These are phyloP conservation scores for Pyrocephalus nanus DNA, from an alignment of 2,797 vertebrate genomes.

Conservation along the genomic window DNA sequence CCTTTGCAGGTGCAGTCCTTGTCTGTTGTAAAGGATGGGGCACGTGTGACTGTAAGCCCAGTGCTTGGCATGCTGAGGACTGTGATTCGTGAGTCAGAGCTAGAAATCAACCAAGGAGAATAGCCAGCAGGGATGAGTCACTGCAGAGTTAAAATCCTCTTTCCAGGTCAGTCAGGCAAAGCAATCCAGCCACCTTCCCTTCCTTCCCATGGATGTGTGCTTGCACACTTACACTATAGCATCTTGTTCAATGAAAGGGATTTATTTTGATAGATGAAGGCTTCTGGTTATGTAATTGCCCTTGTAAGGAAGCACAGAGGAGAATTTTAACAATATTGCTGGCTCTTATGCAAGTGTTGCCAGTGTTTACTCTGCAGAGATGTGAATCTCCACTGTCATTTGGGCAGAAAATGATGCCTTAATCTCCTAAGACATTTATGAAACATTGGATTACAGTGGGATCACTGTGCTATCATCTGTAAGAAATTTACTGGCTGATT, in stretches of 20 bases:
- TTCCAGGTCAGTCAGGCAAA: background rate
- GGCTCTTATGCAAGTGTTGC: constrained; percentile 49
- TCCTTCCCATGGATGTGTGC: background rate
- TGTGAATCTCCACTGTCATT: constrained; percentile 48
- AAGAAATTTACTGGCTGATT: constrained; percentile 56
- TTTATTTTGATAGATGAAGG: constrained; percentile 37
- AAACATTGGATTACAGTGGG: constrained; percentile 56
- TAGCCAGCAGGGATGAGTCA: background rate
- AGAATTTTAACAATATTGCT: constrained; percentile 39
- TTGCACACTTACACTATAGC: background rate
- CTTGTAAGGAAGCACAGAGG: constrained; percentile 34
- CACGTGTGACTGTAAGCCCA: background rate
- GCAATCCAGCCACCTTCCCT: background rate
- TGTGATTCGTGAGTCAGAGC: background rate
- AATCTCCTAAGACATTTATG: constrained; percentile 69
- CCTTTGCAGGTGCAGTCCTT: background rate
- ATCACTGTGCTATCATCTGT: constrained; percentile 57
- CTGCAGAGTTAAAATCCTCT: background rate
- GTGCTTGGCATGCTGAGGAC: background rate
- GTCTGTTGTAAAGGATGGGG: background rate
- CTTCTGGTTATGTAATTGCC: constrained; percentile 59
- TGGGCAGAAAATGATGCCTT: constrained; percentile 53
- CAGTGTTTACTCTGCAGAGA: constrained; percentile 51
- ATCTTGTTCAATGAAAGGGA: constrained; percentile 25
- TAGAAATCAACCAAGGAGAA: background rate